Evolutionary conservation across 2,888 invertebrate genomes (phyloP).

Genomic region (Eulithis testata): DNA sequence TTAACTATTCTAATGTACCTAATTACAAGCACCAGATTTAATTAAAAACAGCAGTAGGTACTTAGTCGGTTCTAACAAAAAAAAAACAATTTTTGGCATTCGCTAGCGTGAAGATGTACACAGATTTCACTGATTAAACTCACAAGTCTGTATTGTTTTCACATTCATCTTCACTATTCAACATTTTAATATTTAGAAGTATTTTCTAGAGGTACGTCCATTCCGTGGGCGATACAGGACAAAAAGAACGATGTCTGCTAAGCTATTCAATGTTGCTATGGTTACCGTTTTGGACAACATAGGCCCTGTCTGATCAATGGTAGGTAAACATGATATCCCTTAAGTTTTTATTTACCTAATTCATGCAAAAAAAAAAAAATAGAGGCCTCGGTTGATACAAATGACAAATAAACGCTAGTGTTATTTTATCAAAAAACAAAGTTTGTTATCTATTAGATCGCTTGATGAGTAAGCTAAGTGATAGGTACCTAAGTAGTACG

Average conservation of each 20-base stretch:
- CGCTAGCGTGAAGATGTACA: constrained; percentile 25
- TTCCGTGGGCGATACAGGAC: constrained; percentile 39
- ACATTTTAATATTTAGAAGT: constrained; percentile 33
- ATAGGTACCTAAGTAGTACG: constrained; percentile 1
- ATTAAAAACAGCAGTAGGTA: constrained; percentile 17
- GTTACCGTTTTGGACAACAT: constrained; percentile 70
- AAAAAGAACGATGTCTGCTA: constrained; percentile 45
- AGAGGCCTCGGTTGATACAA: neutral
- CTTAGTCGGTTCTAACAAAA: constrained; percentile 9
- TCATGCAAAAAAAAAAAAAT: no score
- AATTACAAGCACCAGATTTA: constrained; percentile 27
- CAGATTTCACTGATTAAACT: constrained; percentile 44
- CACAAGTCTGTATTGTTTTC: constrained; percentile 47
- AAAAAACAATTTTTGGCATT: constrained; percentile 18
- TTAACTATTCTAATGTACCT: constrained; percentile 8
- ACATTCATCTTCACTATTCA: constrained; percentile 40
- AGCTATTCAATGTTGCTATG: constrained; percentile 79
- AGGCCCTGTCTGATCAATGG: constrained; percentile 19
- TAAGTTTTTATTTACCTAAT: no score
- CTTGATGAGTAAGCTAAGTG: constrained; percentile 18
- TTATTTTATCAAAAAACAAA: constrained; percentile 12
- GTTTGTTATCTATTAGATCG: constrained; percentile 16
- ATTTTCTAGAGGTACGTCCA: constrained; percentile 19
- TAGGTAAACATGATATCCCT: no score
- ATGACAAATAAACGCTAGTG: constrained; percentile 7